A percentile compares a stretch with the other conserved stretches of the same genome.
Conservation (phyloP, 2,113 vertebrate species). For the Poecile atricapillus region DNA sequence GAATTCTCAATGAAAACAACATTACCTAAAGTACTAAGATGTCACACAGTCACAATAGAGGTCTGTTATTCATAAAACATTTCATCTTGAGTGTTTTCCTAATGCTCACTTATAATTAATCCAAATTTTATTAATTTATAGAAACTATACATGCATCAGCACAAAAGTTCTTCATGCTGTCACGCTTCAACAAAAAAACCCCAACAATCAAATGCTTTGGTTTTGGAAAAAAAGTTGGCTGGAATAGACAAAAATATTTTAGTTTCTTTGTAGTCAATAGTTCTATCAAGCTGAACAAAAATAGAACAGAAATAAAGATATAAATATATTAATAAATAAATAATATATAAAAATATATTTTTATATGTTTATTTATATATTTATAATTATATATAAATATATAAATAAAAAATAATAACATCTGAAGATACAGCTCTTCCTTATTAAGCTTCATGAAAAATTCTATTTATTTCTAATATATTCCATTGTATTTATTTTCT, state of each 20-base stretch:
- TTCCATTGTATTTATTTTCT: background rate
- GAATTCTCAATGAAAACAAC: conserved; percentile 39
- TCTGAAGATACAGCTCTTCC: background rate
- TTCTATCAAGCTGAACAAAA: background rate
- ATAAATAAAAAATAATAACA: background rate
- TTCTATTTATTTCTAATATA: background rate
- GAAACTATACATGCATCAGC: background rate
- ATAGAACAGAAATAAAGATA: background rate
- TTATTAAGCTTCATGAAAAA: background rate
- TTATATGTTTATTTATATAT: too few relatives aligned
- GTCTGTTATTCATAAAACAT: background rate
- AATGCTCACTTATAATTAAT: background rate
- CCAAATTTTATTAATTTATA: background rate
- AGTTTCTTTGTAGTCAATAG: background rate
- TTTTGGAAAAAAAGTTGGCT: background rate
- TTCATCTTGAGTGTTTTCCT: background rate
- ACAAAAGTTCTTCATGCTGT: background rate
- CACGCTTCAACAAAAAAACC: background rate
- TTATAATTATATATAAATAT: too few relatives aligned
- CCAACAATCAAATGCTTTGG: background rate
- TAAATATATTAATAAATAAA: too few relatives aligned
- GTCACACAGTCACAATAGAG: background rate
- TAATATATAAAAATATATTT: background rate
- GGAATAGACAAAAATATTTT: background rate
- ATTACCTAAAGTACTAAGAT: background rate